A percentile compares a stretch with the other conserved stretches of the same genome.
These are phyloP conservation scores for Petrocephalus zakoni DNA, from an alignment of 2,113 vertebrate genomes.

Conservation along the genomic window DNA sequence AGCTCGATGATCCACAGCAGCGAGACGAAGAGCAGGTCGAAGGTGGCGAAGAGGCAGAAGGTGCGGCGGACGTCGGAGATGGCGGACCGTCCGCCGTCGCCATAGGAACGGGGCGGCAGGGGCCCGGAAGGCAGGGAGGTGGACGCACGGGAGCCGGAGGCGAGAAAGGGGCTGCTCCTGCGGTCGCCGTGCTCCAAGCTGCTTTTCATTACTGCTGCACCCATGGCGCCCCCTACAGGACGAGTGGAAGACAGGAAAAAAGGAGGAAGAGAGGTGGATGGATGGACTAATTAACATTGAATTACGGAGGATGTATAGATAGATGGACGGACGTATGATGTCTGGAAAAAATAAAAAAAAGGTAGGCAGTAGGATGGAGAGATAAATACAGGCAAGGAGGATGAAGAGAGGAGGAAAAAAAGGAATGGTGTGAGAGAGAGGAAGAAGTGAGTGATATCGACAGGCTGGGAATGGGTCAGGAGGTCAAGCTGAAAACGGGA, in stretches of 20 bases:
- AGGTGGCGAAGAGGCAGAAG: slow-evolving; percentile 97
- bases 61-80: slow-evolving; percentile 95
- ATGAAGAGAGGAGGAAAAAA: background rate
- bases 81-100: slow-evolving; percentile 34
- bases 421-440: too few relatives aligned
- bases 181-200: slow-evolving; percentile 64
- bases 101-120: slow-evolving; percentile 48
- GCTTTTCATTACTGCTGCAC: slow-evolving; percentile 31
- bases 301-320: background rate
- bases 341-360: background rate
- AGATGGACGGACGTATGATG: background rate
- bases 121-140: slow-evolving; percentile 53
- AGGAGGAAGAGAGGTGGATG: background rate
- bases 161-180: slow-evolving; percentile 74
- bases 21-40: slow-evolving; percentile 91
- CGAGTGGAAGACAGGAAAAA: background rate
- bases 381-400: background rate
- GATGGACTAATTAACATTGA: background rate
- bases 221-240: slow-evolving; percentile 32
- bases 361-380: background rate
- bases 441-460: background rate
- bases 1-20: slow-evolving; percentile 96
- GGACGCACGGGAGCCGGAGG: slow-evolving; percentile 70
- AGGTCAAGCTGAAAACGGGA: background rate
- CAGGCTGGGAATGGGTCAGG: background rate